Conservation (phyloP, 2,888 invertebrate species). For the Macrophya alboannulata region DNA sequence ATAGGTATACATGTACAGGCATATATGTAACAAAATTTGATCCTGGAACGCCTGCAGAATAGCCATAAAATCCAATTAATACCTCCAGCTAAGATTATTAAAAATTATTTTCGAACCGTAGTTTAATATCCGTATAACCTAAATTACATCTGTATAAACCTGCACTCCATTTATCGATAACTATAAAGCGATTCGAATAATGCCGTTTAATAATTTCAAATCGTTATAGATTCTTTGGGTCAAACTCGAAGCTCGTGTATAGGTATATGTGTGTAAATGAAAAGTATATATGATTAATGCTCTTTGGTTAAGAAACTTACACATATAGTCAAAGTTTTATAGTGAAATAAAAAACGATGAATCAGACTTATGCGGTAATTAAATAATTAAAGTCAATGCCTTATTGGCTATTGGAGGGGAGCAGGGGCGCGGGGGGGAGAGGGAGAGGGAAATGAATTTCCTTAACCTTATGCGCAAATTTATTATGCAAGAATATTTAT, state of each 20-base stretch:
- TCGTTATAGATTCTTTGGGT: not conserved
- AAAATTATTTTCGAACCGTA: not conserved
- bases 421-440: not conserved
- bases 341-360: not conserved
- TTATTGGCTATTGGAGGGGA: not conserved
- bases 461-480: not conserved
- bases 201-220: not conserved
- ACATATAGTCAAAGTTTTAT: constrained; percentile 3
- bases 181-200: not conserved
- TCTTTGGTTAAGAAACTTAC: not conserved
- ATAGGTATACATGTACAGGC: not conserved
- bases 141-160: not conserved
- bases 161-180: not conserved
- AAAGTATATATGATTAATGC: not conserved
- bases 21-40: not conserved
- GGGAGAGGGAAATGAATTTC: not conserved
- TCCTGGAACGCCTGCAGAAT: not conserved
- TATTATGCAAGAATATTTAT: not conserved
- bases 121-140: not conserved
- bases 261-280: no score
- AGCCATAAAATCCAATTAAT: not conserved
- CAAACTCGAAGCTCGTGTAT: not conserved
- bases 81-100: not conserved
- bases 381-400: constrained; percentile 11
- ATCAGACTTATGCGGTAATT: not conserved